phyloP scores from a whole-genome alignment of 1,140 invertebrate species.

The Nasonia giraulti region DNA sequence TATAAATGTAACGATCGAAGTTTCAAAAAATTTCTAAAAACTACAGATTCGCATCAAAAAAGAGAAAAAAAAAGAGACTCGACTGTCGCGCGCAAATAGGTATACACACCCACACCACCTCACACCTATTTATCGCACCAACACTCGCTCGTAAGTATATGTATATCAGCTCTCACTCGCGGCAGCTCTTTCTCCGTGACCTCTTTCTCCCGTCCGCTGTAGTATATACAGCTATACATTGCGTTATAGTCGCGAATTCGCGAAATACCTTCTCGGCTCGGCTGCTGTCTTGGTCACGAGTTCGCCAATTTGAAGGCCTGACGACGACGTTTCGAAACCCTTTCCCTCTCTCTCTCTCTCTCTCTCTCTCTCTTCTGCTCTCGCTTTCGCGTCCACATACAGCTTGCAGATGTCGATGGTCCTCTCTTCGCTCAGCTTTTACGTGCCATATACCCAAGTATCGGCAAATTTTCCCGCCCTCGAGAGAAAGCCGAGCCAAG shows the following conservation, averaged over 20 bases:
- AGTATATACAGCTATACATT: not conserved
- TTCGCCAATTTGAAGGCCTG: constrained; percentile 72
- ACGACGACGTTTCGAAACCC: constrained; percentile 64
- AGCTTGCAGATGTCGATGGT: not conserved
- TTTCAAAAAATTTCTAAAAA: no score
- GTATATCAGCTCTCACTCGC: not conserved
- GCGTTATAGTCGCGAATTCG: constrained; percentile 59
- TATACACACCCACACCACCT: no score
- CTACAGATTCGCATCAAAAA: no score
- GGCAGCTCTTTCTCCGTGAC: constrained; percentile 13
- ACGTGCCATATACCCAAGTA: not conserved
- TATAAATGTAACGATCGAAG: no score
- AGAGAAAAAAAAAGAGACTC: no score
- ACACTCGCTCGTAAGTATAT: no score
- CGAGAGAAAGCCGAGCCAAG: not conserved
- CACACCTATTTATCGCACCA: no score
- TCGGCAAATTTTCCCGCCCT: not conserved
- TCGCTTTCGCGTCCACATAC: not conserved
- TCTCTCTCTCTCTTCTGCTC: not conserved
- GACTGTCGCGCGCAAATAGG: no score
- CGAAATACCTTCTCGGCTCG: constrained; percentile 61
- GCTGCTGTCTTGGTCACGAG: constrained; percentile 62
- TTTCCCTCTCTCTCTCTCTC: constrained; percentile 20
- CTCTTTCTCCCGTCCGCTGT: constrained; percentile 2
- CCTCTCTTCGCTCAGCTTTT: not conserved